Base-by-base conservation (phyloP, 2,888 invertebrate species). In the Eilema sororculum region DNA sequence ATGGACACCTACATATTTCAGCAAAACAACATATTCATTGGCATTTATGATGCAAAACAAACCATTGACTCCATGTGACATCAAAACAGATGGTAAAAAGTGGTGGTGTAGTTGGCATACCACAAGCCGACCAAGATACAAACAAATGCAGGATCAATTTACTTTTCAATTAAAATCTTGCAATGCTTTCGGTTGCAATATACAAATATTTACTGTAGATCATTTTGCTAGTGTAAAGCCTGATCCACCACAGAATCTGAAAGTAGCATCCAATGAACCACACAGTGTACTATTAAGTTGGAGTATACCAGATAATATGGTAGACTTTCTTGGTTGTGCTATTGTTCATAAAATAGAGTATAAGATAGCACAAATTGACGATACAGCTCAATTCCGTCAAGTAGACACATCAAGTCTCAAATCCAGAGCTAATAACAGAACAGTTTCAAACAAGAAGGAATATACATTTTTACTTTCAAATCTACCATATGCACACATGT, bases 401-500 rank as follows among this genome's bases (percentile, higher is more conserved):
- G 92, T 93, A 37, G 85, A 94, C 86, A 80, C 90, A 46, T 84
- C 91, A 59, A 76, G 69, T 13, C 82, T 94, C 8, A 66, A 25
- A 37, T 58, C 65, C 8, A 37, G 13, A 63, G 24, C 25, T 25
- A 93, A 87, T 46, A 92, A 92, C 73, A 91, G 89, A 78, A 89
- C 90, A 65, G 89, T 90, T 20, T 70, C 89, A 25, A 93, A 87
- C 52, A 92, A 93, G 73, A 91, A 89, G 77, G 88, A 90, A 65
- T 94, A 93, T 70, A 88, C 71, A 71, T 92, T 90, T 77, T 86
- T 95, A 80, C 89, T 97, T 28, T 94, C 94, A 12, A 92, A 94
- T 76, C 90, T 97, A 61, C 94, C 96, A 69, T 97, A 96, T 90
- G 96, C 97, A 0, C 96, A 97, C 84, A 95, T 96, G 77, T 94